These are phyloP conservation scores for Mycalesis mineus DNA, from an alignment of 2,888 invertebrate genomes.

Conservation along the genomic window DNA sequence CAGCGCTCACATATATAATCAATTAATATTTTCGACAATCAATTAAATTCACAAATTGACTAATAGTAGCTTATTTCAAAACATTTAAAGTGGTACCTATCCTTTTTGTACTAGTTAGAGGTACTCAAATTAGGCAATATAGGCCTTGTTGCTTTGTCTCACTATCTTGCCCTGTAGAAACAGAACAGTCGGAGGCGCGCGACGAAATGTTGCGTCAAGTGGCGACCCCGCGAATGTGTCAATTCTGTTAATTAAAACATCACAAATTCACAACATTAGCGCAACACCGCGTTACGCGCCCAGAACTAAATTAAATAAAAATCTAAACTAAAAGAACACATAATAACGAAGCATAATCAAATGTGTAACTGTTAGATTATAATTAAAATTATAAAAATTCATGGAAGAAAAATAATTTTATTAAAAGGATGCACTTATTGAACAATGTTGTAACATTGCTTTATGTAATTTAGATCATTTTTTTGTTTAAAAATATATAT, in stretches of 20 bases:
- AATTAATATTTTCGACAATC: too few species aligned
- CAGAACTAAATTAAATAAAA: constrained; percentile 31
- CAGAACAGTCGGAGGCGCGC: constrained; percentile 33
- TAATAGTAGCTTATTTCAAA: too few species aligned
- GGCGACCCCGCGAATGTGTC: constrained; percentile 1
- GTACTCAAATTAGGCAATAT: too few species aligned
- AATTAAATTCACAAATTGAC: too few species aligned
- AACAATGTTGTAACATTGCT: too few species aligned
- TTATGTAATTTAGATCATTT: too few species aligned
- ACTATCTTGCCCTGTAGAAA: neutral
- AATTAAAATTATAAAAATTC: too few species aligned
- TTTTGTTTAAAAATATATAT: neutral
- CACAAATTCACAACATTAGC: neutral
- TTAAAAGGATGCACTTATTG: too few species aligned
- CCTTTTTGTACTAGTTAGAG: too few species aligned
- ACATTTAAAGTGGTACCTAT: too few species aligned
- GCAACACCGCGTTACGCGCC: constrained; percentile 23
- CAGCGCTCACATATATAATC: too few species aligned
- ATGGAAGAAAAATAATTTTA: too few species aligned
- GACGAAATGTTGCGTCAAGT: constrained; percentile 35
- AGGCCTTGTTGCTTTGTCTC: neutral
- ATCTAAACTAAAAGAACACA: constrained; percentile 61
- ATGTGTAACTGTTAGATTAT: constrained; percentile 3
- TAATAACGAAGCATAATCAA: constrained; percentile 34
- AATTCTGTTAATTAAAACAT: constrained; percentile 3